Evolutionary conservation across 2,888 invertebrate genomes (phyloP).

Genomic region (Neocrepidodera transversa): DNA sequence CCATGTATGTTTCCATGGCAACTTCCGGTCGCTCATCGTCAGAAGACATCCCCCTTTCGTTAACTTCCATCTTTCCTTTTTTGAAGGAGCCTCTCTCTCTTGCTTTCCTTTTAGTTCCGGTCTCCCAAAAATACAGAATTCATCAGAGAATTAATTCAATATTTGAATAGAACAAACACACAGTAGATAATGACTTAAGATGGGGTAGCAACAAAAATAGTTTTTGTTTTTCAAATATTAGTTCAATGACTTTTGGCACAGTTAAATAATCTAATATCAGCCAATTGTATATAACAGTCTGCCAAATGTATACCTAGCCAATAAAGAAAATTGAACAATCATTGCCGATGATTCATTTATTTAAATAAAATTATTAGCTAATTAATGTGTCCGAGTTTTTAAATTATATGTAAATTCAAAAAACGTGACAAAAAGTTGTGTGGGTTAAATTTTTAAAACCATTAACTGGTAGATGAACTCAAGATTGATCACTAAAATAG

Average conservation of each 20-base stretch:
- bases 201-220: neutral
- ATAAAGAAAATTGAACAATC: too few species aligned
- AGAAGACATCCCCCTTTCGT: conserved; percentile 34
- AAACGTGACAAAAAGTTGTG: neutral
- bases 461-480: conserved; percentile 5
- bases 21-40: conserved; percentile 40
- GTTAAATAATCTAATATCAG: neutral
- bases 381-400: too few species aligned
- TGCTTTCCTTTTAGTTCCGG: neutral
- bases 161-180: too few species aligned
- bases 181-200: too few species aligned
- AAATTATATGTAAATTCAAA: neutral
- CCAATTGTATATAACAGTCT: neutral
- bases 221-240: neutral
- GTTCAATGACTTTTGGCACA: neutral
- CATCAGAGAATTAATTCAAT: too few species aligned
- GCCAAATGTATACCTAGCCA: neutral
- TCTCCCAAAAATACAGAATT: neutral
- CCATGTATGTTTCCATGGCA: conserved; percentile 51
- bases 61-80: conserved; percentile 23
- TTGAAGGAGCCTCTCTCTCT: neutral
- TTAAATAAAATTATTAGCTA: too few species aligned
- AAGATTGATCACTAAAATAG: too few species aligned
- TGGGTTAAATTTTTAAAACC: neutral
- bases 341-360: too few species aligned